Base-by-base conservation (phyloP, 2,113 vertebrate species). In the Toxotes chatareus region DNA sequence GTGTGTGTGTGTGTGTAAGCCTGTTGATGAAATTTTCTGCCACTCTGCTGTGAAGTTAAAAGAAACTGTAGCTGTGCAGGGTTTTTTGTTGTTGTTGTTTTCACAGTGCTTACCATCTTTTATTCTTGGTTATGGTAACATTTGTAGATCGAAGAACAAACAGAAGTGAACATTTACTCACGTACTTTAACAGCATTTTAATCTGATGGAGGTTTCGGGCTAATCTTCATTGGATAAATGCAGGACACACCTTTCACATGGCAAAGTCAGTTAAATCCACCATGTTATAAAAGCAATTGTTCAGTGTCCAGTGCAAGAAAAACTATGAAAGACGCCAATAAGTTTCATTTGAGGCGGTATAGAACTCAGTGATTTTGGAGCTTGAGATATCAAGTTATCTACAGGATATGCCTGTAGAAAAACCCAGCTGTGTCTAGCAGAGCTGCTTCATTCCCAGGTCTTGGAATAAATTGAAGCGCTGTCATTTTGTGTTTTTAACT, bases 21-120 rank as follows among this genome's bases (percentile, higher is more conserved):
- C 34, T 46, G 68, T 14, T 59, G 53, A 63, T 73, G 63, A 60
- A 64, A 72, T 82, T 49, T 64, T 73, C 17, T 64, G 51, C 16
- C 13, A 36, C 16, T 68, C 36, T 59, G 17, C 19, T 62, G 27
- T n/a, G 51, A 70, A 73, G 9, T 38, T 23, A 16, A 17, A 23
- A 40, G 12, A 62, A 42, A 38, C 8, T n/a, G 8, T 38, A 55
- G 19, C 66, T 31, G 14, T 38, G 12, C 44, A 51, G 23, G 27
- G 1, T 21, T 46, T 31, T 7, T 42, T 68, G 34, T 42, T 53
- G 42, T 49, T 40, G 16, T 34, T 38, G 59, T 53, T 38, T 76
- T 76, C 6, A 31, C 49, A 16, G 17, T 42, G 17, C 16, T n/a
- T 34, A 10, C 6, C 55, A 34, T 36, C 13, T 9, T 53, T 23